Evolutionary conservation across 2,888 invertebrate genomes (phyloP).

Genomic region (Allophyes oxyacanthae): DNA sequence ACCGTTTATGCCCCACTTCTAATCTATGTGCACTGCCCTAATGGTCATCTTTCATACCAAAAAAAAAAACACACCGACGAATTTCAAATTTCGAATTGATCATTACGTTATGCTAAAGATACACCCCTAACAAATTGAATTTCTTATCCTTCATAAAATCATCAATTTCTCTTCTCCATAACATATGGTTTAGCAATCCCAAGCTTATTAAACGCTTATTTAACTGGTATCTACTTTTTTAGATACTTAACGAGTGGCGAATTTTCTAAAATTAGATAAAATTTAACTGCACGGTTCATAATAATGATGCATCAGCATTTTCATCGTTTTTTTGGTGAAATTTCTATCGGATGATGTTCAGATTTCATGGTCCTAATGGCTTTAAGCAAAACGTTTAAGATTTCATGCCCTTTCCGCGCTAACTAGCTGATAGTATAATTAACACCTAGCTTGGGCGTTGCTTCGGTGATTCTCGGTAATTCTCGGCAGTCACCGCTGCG

Average conservation of each 20-base stretch:
- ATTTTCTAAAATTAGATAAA: conserved; percentile 53
- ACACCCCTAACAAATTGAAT: conserved; percentile 39
- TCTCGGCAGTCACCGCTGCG: conserved; percentile 17
- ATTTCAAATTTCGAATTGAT: conserved; percentile 31
- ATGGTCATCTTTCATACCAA: too few species aligned
- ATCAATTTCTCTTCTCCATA: conserved; percentile 29
- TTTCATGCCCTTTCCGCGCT: conserved; percentile 63
- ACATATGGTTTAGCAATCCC: conserved; percentile 44
- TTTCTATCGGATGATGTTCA: conserved; percentile 59
- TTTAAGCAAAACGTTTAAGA: conserved; percentile 57
- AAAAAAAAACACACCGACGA: conserved; percentile 5
- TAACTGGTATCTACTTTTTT: conserved; percentile 25
- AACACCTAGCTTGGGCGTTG: conserved; percentile 52
- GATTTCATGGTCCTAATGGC: conserved; percentile 66
- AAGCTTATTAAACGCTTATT: conserved; percentile 52
- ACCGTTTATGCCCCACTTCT: too few species aligned
- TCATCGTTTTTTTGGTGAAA: conserved; percentile 49
- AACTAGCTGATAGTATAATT: conserved; percentile 62
- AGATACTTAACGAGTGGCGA: conserved; percentile 25
- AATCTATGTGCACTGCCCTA: too few species aligned
- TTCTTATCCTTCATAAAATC: conserved; percentile 36
- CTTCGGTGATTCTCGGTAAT: conserved; percentile 36
- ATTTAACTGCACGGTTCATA: conserved; percentile 39
- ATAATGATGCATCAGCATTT: conserved; percentile 55
- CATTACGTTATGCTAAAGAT: conserved; percentile 4